Evolutionary conservation across 2,113 vertebrate genomes (phyloP).

Genomic region (Ginglymostoma cirratum): DNA sequence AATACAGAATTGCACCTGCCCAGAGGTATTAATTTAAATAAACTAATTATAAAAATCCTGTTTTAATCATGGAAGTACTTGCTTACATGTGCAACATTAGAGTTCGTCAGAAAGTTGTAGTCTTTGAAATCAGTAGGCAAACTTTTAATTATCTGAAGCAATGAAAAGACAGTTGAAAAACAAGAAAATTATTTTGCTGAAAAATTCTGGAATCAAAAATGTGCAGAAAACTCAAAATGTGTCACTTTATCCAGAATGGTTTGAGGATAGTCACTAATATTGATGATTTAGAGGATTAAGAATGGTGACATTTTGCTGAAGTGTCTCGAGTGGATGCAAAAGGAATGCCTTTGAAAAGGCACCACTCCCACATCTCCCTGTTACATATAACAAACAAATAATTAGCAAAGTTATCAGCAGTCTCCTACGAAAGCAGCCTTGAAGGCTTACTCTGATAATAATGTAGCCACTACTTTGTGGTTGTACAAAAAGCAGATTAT

Average conservation of each 20-base stretch:
- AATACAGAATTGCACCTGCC: background rate
- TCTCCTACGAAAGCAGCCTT: background rate
- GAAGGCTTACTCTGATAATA: background rate
- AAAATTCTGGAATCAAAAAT: background rate
- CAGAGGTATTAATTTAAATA: background rate
- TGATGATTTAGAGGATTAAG: background rate
- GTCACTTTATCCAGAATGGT: background rate
- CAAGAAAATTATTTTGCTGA: background rate
- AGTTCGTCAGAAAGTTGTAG: background rate
- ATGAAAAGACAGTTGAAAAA: background rate
- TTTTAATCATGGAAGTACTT: background rate
- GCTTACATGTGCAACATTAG: background rate
- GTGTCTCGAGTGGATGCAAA: background rate
- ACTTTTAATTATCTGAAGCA: background rate
- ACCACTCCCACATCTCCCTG: background rate
- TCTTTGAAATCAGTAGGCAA: background rate
- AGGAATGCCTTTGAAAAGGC: background rate
- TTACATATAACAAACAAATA: background rate
- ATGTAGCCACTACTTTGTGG: background rate
- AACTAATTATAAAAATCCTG: background rate
- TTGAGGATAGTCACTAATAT: background rate
- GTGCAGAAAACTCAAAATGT: background rate
- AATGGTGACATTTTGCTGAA: background rate
- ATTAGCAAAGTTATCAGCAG: slow-evolving; percentile 31
- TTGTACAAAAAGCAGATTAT: background rate